Conservation (phyloP, 1,140 invertebrate genomes). For the Onthophagus taurus region DNA sequence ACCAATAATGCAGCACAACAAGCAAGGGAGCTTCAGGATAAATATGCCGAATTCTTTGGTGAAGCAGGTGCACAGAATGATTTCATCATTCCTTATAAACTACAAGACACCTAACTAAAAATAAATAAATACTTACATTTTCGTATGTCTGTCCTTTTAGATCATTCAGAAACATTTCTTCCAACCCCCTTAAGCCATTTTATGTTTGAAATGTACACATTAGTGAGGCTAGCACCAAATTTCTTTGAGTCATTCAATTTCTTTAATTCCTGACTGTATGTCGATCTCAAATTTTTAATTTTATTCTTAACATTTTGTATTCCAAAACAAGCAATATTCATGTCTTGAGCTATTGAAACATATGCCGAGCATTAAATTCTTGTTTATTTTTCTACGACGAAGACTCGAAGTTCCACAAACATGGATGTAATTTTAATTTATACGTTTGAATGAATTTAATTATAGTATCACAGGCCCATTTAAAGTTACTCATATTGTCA, state of each 20-base stretch:
- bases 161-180: too few relatives aligned
- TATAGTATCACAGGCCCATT: too few relatives aligned
- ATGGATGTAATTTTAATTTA: too few relatives aligned
- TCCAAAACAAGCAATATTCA: slow-evolving; percentile 11
- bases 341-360: slow-evolving; percentile 9
- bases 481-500: too few relatives aligned
- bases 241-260: slow-evolving; percentile 25
- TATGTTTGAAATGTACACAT: slow-evolving; percentile 23
- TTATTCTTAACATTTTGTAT: slow-evolving; percentile 12
- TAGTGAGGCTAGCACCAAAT: slow-evolving; percentile 20
- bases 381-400: slow-evolving; percentile 16
- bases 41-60: slow-evolving; percentile 3
- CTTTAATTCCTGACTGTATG: slow-evolving; percentile 17
- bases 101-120: not conserved
- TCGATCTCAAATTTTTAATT: slow-evolving; percentile 11
- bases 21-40: not conserved
- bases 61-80: slow-evolving; percentile 5
- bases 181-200: slow-evolving; percentile 14
- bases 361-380: slow-evolving; percentile 6
- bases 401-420: slow-evolving; percentile 11
- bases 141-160: not conserved
- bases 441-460: too few relatives aligned
- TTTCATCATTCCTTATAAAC: not conserved
- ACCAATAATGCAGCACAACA: slow-evolving; percentile 1
- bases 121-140: slow-evolving; percentile 7